These are phyloP conservation scores for Aphidius colemani DNA, from an alignment of 2,888 invertebrate species.

Conservation along the genomic window DNA sequence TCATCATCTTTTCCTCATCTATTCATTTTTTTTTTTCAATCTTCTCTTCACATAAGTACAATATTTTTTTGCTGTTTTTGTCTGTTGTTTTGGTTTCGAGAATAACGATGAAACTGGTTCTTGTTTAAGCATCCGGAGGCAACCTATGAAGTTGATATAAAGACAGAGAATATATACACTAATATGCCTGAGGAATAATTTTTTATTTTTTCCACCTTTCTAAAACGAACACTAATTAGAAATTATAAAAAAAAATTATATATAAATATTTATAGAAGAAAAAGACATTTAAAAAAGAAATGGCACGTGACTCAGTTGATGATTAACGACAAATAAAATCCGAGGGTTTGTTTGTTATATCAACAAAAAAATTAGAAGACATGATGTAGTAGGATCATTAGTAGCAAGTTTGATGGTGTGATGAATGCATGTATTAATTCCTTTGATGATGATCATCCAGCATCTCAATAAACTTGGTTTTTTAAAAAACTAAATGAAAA, in stretches of 20 bases:
- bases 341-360: too few relatives aligned
- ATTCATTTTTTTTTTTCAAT: too few relatives aligned
- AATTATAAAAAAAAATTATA: slow-evolving; percentile 17
- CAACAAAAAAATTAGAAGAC: too few relatives aligned
- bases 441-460: too few relatives aligned
- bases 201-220: slow-evolving; percentile 26
- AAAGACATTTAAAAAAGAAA: slow-evolving; percentile 18
- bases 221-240: slow-evolving; percentile 33
- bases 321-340: slow-evolving; percentile 4
- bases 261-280: slow-evolving; percentile 21
- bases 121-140: slow-evolving; percentile 21
- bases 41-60: too few relatives aligned
- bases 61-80: too few relatives aligned
- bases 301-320: slow-evolving; percentile 32
- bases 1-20: too few relatives aligned
- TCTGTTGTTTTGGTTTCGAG: neutral
- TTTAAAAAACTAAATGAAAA: neutral
- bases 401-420: too few relatives aligned
- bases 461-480: neutral
- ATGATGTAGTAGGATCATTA: too few relatives aligned
- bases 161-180: slow-evolving; percentile 11
- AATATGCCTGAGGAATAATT: slow-evolving; percentile 21
- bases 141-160: slow-evolving; percentile 8
- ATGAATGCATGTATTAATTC: too few relatives aligned
- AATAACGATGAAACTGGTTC: slow-evolving; percentile 31